Conservation (phyloP, 2,113 vertebrate genomes). For the Caracal caracal region DNA sequence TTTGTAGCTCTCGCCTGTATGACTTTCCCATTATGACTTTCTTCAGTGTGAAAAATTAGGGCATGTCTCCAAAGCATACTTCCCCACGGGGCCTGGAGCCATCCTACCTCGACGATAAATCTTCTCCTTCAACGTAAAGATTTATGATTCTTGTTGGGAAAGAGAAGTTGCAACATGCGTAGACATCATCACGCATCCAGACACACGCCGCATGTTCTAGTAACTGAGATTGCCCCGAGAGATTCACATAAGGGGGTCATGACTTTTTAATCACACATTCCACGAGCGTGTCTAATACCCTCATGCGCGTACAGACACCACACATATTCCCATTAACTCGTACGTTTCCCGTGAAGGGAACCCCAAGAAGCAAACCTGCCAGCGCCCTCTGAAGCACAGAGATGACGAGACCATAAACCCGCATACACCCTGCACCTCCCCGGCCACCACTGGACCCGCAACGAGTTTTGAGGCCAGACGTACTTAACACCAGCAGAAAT, state of each 20-base stretch:
- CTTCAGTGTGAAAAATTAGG: slow-evolving; percentile 48
- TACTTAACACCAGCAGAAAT: slow-evolving; percentile 65
- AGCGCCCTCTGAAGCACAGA: neutral
- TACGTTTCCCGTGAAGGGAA: neutral
- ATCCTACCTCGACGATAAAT: slow-evolving; percentile 81
- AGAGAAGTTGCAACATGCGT: slow-evolving; percentile 50
- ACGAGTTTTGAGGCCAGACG: neutral
- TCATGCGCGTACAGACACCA: neutral
- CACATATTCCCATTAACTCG: neutral
- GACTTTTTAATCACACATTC: slow-evolving; percentile 26
- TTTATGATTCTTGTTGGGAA: slow-evolving; percentile 75
- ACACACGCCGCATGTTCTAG: neutral
- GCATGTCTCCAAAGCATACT: slow-evolving; percentile 55
- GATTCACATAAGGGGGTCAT: neutral
- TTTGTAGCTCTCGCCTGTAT: neutral
- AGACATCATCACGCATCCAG: slow-evolving; percentile 29
- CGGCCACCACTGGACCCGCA: neutral
- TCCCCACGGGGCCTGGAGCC: slow-evolving; percentile 63
- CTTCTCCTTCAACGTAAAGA: slow-evolving; percentile 79
- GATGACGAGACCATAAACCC: neutral
- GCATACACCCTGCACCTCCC: neutral
- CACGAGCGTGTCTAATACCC: neutral
- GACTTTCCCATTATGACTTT: slow-evolving; percentile 30
- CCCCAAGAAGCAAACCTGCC: neutral
- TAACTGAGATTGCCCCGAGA: neutral